Evolutionary conservation across 2,888 invertebrate species (phyloP), one percentile per base, ranked within the genome.

Genomic region (Acleris emargana): DNA sequence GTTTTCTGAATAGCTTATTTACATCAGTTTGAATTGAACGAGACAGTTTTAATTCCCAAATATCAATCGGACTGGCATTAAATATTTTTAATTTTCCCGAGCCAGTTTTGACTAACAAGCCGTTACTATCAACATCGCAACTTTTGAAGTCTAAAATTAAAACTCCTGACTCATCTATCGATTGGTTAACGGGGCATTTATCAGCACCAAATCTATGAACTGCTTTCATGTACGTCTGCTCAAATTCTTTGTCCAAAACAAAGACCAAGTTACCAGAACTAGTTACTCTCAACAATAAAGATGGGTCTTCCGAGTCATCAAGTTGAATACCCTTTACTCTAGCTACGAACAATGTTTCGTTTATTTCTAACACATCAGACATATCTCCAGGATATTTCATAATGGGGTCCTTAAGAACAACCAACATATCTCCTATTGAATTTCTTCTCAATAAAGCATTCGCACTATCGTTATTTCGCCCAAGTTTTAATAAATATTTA

Each of bases 201-300:
- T 77, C 69, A 38, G 67, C 71, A 20, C 84, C 64, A 32, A 71
- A 64, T 32, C 76, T 64, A 20, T 76, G 71, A 9, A 86, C 70
- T 5, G 71, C 70, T 58, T 81, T 59, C 47, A 68, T 79, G 51
- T 76, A 83, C 25, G 50, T 69, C 42, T 72, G 83, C 73, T 87
- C 86, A 72, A 81, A 88, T 76, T 91, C 90, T 70, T 86, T 88
- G 62, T 90, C 86, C 50, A 88, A 66, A 45, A 86, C 69, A 50
- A 89, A 69, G 20, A 80, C 63, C 67, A 76, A 88, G 72, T 86
- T 86, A 1, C 75, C 69, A 5, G 88, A 88, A 53, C 69, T 18
- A n/a, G 84, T 85, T 11, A 58, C 49, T 72, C 79, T 80, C 62
- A 88, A 71, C 18, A 85, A 71, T 20, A 79, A 80, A 9, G 83